A percentile compares a stretch with the other conserved stretches of the same genome.
Evolutionary conservation across 2,797 vertebrate genomes (phyloP).

Genomic region (Falco rusticolus): DNA sequence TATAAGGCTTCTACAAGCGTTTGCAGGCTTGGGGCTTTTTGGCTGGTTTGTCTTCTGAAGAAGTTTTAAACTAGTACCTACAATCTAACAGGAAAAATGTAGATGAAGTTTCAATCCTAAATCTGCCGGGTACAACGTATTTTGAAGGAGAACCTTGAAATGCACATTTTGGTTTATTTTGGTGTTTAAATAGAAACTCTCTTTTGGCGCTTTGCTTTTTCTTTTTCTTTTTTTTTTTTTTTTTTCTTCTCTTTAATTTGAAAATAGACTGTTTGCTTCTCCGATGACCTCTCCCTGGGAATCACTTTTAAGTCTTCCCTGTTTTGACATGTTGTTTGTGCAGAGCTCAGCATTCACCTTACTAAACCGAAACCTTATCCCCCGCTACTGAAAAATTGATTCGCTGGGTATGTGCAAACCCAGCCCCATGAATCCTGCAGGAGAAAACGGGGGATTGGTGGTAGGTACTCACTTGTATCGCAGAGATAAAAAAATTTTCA

Average conservation of each 20-base stretch:
- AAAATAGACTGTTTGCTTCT: slow-evolving; percentile 22
- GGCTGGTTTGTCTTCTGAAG: not conserved
- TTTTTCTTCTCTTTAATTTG: not conserved
- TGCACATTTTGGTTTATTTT: not conserved
- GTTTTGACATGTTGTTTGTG: slow-evolving; percentile 54
- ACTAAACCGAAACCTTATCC: slow-evolving; percentile 15
- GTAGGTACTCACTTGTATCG: not conserved
- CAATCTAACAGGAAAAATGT: not conserved
- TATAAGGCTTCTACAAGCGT: not conserved
- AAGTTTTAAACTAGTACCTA: not conserved
- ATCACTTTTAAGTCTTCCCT: slow-evolving; percentile 26
- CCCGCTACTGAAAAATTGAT: not conserved
- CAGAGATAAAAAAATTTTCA: not conserved
- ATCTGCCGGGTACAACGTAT: not conserved
- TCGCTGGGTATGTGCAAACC: not conserved
- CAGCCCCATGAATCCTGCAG: not conserved
- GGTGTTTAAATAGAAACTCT: not conserved
- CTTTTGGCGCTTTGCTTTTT: not conserved
- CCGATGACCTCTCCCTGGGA: slow-evolving; percentile 9
- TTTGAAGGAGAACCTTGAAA: not conserved
- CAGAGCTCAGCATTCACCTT: slow-evolving; percentile 51
- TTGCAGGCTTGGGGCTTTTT: not conserved
- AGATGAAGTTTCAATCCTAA: not conserved
- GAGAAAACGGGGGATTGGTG: accelerated
- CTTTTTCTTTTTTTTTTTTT: not conserved